Evolutionary conservation across 2,888 invertebrate genomes (phyloP).

Genomic region (Ephialtes manifestator): DNA sequence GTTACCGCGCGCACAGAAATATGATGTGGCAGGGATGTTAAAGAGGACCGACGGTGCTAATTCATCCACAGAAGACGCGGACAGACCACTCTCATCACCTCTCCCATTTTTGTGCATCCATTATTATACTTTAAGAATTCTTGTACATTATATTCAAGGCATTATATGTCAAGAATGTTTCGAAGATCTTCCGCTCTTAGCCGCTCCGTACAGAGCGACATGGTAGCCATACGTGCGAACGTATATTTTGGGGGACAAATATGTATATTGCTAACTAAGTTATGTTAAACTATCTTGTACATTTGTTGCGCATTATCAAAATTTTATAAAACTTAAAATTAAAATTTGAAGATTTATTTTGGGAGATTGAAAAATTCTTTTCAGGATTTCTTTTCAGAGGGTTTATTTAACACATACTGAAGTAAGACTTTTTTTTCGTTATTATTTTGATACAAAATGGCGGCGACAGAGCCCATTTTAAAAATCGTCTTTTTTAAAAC

Average conservation of each 20-base stretch:
- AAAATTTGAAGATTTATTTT: too few relatives aligned
- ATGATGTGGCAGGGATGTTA: constrained; percentile 6
- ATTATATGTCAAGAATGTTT: neutral
- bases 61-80: constrained; percentile 22
- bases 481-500: too few relatives aligned
- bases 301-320: too few relatives aligned
- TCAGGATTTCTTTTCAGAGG: too few relatives aligned
- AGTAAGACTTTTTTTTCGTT: too few relatives aligned
- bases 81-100: constrained; percentile 29
- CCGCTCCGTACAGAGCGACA: neutral
- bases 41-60: constrained; percentile 25
- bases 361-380: too few relatives aligned
- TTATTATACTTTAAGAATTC: constrained; percentile 18
- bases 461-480: too few relatives aligned
- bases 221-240: neutral
- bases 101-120: constrained; percentile 22
- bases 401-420: too few relatives aligned
- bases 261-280: too few relatives aligned
- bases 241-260: too few relatives aligned
- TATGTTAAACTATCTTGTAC: neutral
- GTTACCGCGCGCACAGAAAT: constrained; percentile 40
- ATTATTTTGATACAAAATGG: too few relatives aligned
- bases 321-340: too few relatives aligned
- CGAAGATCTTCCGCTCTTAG: neutral
- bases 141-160: constrained; percentile 1